Percentiles rank a stretch among this genome's conserved stretches.
phyloP scores from a whole-genome alignment of 2,888 invertebrate species.

The Scaeva pyrastri region DNA sequence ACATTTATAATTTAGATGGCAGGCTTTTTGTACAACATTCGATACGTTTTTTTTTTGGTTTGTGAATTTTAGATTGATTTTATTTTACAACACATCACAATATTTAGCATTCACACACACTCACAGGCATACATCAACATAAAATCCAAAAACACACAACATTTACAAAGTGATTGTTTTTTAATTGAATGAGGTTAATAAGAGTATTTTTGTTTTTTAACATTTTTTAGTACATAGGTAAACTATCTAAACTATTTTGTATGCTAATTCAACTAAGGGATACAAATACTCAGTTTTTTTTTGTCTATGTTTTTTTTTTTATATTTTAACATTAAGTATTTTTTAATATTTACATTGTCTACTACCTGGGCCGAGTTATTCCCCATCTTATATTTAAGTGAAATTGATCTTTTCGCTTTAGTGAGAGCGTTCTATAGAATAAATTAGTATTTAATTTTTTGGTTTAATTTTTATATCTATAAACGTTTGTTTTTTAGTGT shows the following conservation, averaged over 20 bases:
- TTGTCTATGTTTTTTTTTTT: conserved; percentile 28
- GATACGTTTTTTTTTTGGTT: neutral
- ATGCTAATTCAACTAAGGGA: conserved; percentile 50
- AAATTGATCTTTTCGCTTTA: conserved; percentile 84
- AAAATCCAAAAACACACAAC: conserved; percentile 31
- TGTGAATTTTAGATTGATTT: too few relatives aligned
- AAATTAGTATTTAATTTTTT: conserved; percentile 69
- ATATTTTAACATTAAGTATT: conserved; percentile 12
- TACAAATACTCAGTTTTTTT: conserved; percentile 31
- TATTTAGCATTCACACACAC: conserved; percentile 42
- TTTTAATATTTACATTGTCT: conserved; percentile 77
- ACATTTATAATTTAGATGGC: conserved; percentile 12
- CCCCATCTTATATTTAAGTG: conserved; percentile 84
- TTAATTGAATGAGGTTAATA: conserved; percentile 25
- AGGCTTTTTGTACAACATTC: conserved; percentile 35
- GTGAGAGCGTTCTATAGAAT: conserved; percentile 83
- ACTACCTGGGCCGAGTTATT: conserved; percentile 84
- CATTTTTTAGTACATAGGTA: neutral
- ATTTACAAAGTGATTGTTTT: conserved; percentile 25
- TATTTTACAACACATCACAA: conserved; percentile 36
- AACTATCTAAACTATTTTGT: conserved; percentile 30
- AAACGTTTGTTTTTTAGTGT: conserved; percentile 17
- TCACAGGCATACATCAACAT: conserved; percentile 43
- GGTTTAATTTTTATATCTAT: conserved; percentile 10
- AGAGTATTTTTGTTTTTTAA: neutral